Conservation (phyloP, 2,113 vertebrate species). For the Phylloscopus trochiloides region DNA sequence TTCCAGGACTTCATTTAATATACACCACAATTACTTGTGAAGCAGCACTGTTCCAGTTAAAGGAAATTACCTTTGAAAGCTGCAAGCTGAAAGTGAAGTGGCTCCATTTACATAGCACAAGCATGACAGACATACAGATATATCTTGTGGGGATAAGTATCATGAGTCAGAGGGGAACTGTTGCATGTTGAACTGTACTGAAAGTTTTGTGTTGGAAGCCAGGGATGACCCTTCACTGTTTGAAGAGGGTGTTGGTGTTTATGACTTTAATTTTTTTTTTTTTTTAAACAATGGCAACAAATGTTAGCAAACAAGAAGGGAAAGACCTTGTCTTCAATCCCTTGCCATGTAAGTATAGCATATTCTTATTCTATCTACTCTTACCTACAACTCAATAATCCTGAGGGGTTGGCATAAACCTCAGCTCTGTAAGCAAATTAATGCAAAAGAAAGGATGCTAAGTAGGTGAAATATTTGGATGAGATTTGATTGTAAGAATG, state of each 20-base stretch:
- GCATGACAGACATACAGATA: neutral
- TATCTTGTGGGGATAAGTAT: neutral
- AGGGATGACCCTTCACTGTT: neutral
- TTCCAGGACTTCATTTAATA: constrained; percentile 23
- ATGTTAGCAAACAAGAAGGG: neutral
- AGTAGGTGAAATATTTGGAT: neutral
- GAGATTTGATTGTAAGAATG: neutral
- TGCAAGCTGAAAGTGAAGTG: neutral
- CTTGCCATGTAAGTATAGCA: neutral
- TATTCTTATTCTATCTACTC: neutral
- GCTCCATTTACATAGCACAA: neutral
- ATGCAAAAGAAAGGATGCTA: neutral
- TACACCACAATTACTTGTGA: neutral
- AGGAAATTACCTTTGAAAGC: constrained; percentile 16
- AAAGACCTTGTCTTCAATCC: neutral
- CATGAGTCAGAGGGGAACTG: neutral
- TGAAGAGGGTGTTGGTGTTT: neutral
- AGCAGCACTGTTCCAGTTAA: neutral
- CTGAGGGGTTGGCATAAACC: neutral
- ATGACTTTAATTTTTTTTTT: neutral
- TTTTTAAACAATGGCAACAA: neutral
- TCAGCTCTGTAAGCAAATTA: neutral
- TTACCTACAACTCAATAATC: neutral
- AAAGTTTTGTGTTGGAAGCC: neutral
- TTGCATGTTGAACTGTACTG: neutral